Percentiles rank a stretch among this genome's conserved stretches.
phyloP scores from a whole-genome alignment of 2,797 vertebrate species.

The Paramormyrops hopkinsi region DNA sequence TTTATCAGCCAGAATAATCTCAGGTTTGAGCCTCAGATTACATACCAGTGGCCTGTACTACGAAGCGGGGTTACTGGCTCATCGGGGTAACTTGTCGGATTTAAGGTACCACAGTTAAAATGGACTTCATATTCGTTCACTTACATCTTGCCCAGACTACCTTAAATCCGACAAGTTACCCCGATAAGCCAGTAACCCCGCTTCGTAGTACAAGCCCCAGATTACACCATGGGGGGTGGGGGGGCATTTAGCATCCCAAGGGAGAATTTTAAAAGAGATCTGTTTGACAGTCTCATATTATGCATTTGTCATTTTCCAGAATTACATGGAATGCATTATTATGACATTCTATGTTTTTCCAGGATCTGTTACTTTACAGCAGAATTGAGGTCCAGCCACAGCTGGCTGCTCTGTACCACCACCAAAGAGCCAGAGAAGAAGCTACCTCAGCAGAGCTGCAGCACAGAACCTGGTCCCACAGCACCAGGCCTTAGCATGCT shows the following conservation, averaged over 20 bases:
- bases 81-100: not conserved
- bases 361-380: not conserved
- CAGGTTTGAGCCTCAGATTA: not conserved
- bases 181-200: not conserved
- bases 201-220: not conserved
- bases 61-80: not conserved
- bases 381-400: not conserved
- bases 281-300: not conserved
- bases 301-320: not conserved
- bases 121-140: not conserved
- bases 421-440: not conserved
- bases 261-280: not conserved
- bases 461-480: not conserved
- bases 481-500: not conserved
- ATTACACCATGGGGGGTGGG: not conserved
- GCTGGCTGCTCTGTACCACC: not conserved
- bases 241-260: not conserved
- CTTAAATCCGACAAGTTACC: not conserved
- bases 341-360: not conserved
- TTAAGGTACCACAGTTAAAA: not conserved
- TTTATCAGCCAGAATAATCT: not conserved
- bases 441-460: not conserved
- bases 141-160: not conserved
- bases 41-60: not conserved
- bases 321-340: not conserved